Conservation (phyloP, 2,113 vertebrate species). For the Pomatorhinus ruficollis region DNA sequence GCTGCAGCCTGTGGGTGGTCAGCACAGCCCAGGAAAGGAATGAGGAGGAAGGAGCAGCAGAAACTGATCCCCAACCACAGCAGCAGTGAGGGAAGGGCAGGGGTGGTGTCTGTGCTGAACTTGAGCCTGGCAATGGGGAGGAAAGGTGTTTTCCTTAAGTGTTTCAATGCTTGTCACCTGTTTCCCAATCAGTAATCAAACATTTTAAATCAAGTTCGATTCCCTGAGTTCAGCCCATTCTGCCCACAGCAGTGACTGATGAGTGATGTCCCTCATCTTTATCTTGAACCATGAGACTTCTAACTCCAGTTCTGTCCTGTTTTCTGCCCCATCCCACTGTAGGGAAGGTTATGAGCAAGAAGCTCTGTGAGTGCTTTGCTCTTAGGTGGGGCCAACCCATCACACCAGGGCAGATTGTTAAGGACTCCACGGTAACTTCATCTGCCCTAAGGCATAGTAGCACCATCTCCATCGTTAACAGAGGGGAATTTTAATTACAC, state of each 20-base stretch:
- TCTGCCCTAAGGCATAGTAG: background rate
- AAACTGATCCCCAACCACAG: background rate
- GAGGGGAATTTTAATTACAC: rapidly evolving
- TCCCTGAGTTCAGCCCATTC: background rate
- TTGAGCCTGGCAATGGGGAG: background rate
- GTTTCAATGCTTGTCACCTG: background rate
- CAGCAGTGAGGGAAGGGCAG: rapidly evolving
- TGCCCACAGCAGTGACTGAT: background rate
- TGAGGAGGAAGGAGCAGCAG: background rate
- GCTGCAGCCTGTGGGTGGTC: rapidly evolving
- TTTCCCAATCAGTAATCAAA: background rate
- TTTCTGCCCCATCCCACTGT: background rate
- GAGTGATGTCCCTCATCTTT: background rate
- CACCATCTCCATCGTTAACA: background rate
- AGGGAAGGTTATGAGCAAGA: background rate
- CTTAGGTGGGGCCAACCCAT: background rate
- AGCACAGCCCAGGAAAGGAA: rapidly evolving
- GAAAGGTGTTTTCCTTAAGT: background rate
- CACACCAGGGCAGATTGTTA: background rate
- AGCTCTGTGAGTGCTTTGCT: background rate
- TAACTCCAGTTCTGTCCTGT: background rate
- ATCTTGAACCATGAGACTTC: background rate
- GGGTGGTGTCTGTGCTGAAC: background rate
- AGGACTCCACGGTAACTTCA: rapidly evolving
- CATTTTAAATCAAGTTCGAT: background rate